Conservation (phyloP, 2,888 invertebrate species). For the Phlogophora meticulosa region DNA sequence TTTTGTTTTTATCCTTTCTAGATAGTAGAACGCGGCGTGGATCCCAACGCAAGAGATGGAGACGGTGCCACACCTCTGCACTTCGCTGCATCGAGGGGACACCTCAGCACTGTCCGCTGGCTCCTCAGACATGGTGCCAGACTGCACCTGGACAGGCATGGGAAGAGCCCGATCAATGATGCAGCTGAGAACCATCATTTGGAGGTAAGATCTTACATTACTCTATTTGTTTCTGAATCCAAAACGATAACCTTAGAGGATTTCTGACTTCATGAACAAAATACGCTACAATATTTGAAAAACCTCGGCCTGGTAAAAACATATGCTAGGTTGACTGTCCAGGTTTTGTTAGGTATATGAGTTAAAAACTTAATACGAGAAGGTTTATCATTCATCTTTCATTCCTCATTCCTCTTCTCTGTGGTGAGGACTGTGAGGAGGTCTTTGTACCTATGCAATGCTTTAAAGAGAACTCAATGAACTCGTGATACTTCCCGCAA, state of each 20-base stretch:
- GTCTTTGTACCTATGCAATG: too few relatives aligned
- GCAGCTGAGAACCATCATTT: constrained; percentile 97
- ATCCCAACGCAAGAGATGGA: constrained; percentile 96
- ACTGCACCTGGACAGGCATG: constrained; percentile 95
- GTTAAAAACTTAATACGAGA: too few relatives aligned
- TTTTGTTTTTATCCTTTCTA: constrained; percentile 75
- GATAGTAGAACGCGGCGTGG: constrained; percentile 96
- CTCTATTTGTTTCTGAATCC: background rate
- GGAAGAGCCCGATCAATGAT: constrained; percentile 97
- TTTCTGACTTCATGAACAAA: too few relatives aligned
- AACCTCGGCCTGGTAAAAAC: too few relatives aligned
- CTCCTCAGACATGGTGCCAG: constrained; percentile 95
- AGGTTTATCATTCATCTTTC: too few relatives aligned
- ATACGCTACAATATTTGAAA: too few relatives aligned
- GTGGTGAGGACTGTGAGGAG: too few relatives aligned
- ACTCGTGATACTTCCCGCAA: too few relatives aligned
- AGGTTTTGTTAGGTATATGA: too few relatives aligned
- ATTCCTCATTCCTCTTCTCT: too few relatives aligned
- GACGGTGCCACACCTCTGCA: constrained; percentile 97
- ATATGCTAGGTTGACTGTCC: background rate
- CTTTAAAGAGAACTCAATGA: too few relatives aligned
- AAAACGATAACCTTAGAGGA: too few relatives aligned
- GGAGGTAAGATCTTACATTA: constrained; percentile 91
- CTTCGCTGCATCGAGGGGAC: constrained; percentile 96
- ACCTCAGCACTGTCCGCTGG: constrained; percentile 95